These are phyloP conservation scores for Leucopternis melanops DNA, from an alignment of 2,113 vertebrate genomes.

Conservation along the genomic window DNA sequence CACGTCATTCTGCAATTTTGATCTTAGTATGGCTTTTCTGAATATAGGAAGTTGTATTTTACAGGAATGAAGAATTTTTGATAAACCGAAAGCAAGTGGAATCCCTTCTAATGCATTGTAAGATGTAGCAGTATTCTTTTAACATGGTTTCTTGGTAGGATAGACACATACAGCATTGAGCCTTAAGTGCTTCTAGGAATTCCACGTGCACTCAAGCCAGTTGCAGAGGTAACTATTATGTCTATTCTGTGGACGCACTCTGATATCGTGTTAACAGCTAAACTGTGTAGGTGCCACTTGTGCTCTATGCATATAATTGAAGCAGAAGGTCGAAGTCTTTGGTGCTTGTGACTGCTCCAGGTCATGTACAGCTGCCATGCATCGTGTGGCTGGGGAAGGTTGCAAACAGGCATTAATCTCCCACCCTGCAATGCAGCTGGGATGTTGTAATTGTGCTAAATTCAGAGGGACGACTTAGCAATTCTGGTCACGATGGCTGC, in stretches of 20 bases:
- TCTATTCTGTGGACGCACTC: fast-evolving
- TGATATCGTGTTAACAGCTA: fast-evolving
- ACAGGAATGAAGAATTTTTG: not conserved
- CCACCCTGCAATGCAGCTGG: not conserved
- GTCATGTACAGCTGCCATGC: not conserved
- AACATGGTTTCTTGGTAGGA: not conserved
- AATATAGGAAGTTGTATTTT: not conserved
- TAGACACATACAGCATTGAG: fast-evolving
- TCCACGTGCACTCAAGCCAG: fast-evolving
- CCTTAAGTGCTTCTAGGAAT: not conserved
- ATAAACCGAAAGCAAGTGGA: not conserved
- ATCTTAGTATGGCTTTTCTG: not conserved
- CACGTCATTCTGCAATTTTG: not conserved
- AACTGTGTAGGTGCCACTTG: not conserved
- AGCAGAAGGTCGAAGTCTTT: not conserved
- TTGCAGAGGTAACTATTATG: not conserved
- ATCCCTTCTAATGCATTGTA: too few relatives aligned
- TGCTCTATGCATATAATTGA: fast-evolving
- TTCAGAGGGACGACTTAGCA: not conserved
- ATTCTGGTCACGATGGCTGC: not conserved
- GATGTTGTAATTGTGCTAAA: not conserved
- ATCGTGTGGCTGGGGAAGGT: not conserved
- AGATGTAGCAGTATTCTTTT: not conserved
- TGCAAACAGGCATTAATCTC: not conserved
- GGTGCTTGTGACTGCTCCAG: not conserved